Base-by-base conservation (phyloP, 2,113 vertebrate species). In the Paramormyrops kingsleyae region DNA sequence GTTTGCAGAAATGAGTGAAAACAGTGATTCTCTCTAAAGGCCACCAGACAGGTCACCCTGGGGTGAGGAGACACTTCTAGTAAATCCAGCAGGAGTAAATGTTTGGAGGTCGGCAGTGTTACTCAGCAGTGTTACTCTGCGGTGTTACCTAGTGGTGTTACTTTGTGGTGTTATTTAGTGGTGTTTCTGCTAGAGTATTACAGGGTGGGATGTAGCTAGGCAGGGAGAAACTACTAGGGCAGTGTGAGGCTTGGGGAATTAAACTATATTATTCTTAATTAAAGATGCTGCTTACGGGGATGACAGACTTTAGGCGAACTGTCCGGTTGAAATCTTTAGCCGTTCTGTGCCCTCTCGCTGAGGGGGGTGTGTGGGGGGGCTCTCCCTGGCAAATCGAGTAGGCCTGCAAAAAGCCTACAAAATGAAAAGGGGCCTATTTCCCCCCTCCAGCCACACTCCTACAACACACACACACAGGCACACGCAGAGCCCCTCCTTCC, bases 221-320 rank as follows among this genome's bases (percentile, higher is more conserved):
- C 90, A 94, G 93, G 93, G 56, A 53, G 95, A 88, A 74, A 95
- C 94, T 94, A 94, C 93, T 13, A 94, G 95, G 95, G 96, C 94
- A 96, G 96, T 95, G 4, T 6, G 95, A 96, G 96, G 97, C 95
- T 96, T 96, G 95, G 95, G 96, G 96, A 97, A 96, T 96, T 96
- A 96, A 96, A 97, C 96, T 97, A 97, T 96, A 96, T 96, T 97
- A 97, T 97, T 98, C 97, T 98, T 98, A 97, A 98, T 99, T 99
- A 99, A 97, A 95, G 96, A 95, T 91, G 90, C 94, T 95, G 96
- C 97, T 96, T 95, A 91, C 94, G 97, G 96, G 96, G 96, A 96
- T 91, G 49, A 5, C 6, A 15, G 27, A 56, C 96, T 97, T 97
- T 95, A 96, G 95, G 95, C 96, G 97, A 99, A 97, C 97, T 99